Conservation (phyloP, 2,888 invertebrate genomes). For the Apamea crenata region DNA sequence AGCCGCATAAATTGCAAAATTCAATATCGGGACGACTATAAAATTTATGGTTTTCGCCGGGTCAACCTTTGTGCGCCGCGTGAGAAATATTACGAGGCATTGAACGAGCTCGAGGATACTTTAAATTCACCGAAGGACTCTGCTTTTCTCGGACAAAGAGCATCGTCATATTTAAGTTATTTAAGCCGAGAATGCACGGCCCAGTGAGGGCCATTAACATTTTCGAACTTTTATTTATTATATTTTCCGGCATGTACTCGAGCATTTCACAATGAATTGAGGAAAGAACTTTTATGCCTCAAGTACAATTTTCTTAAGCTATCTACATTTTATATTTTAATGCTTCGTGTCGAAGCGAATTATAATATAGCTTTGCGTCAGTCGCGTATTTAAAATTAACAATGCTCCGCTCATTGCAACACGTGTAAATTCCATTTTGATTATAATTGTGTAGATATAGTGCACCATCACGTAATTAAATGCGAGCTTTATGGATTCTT, state of each 20-base stretch:
- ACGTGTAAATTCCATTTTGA: constrained; percentile 76
- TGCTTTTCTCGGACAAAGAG: constrained; percentile 75
- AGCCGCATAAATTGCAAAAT: constrained; percentile 81
- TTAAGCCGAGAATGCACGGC: constrained; percentile 62
- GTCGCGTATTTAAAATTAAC: constrained; percentile 69
- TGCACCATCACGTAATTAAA: constrained; percentile 75
- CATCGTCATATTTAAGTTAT: constrained; percentile 69
- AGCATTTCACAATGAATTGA: constrained; percentile 42
- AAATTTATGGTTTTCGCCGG: constrained; percentile 83
- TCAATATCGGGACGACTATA: constrained; percentile 83
- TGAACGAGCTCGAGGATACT: constrained; percentile 76
- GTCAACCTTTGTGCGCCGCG: constrained; percentile 78
- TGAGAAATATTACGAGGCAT: constrained; percentile 81
- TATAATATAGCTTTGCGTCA: constrained; percentile 65
- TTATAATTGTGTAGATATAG: constrained; percentile 67
- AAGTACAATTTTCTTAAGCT: constrained; percentile 33
- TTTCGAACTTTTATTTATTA: constrained; percentile 68
- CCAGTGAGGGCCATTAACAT: constrained; percentile 64
- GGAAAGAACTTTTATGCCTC: constrained; percentile 45
- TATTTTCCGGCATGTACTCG: constrained; percentile 52
- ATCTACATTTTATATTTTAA: constrained; percentile 37
- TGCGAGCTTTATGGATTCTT: constrained; percentile 75
- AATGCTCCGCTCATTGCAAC: constrained; percentile 65
- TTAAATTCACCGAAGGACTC: constrained; percentile 82
- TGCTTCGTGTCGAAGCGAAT: constrained; percentile 33